A percentile compares a stretch with the other conserved stretches of the same genome.
These are phyloP conservation scores for Tipula vernalis DNA, from an alignment of 2,888 invertebrate species.

Conservation along the genomic window DNA sequence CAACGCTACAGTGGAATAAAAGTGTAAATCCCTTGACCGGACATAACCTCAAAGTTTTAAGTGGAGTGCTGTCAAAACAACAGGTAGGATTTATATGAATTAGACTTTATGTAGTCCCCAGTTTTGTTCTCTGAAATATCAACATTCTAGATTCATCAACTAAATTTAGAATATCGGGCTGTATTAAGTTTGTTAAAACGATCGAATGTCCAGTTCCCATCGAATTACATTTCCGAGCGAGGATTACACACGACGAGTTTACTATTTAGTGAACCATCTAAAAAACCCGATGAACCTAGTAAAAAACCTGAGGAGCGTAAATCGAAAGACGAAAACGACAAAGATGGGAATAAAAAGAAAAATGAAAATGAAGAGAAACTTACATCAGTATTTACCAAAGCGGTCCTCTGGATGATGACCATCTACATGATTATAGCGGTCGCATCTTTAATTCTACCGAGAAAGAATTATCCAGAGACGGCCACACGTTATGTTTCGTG, in stretches of 20 bases:
- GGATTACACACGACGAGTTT: not conserved
- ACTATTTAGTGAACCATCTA: not conserved
- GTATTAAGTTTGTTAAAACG: constrained; percentile 26
- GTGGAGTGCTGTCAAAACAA: not conserved
- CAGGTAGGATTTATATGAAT: not conserved
- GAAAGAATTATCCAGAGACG: constrained; percentile 54
- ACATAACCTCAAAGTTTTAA: not conserved
- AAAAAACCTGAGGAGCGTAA: constrained; percentile 13
- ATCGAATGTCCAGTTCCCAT: constrained; percentile 18
- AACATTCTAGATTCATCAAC: constrained; percentile 22
- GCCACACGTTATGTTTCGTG: constrained; percentile 70
- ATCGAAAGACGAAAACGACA: constrained; percentile 21
- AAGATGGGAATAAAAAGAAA: constrained; percentile 25
- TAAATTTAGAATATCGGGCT: constrained; percentile 28
- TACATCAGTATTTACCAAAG: constrained; percentile 59
- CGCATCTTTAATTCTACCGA: constrained; percentile 57
- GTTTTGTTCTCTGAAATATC: not conserved
- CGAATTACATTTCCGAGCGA: not conserved
- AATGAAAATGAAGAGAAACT: constrained; percentile 56
- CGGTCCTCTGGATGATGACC: constrained; percentile 66
- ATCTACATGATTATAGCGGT: constrained; percentile 62
- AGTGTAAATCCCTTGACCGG: not conserved
- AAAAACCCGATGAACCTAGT: constrained; percentile 13
- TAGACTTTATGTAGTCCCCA: not conserved
- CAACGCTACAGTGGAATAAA: not conserved